These are phyloP conservation scores for Silurus glanis DNA, from an alignment of 2,113 vertebrate genomes.

Conservation along the genomic window DNA sequence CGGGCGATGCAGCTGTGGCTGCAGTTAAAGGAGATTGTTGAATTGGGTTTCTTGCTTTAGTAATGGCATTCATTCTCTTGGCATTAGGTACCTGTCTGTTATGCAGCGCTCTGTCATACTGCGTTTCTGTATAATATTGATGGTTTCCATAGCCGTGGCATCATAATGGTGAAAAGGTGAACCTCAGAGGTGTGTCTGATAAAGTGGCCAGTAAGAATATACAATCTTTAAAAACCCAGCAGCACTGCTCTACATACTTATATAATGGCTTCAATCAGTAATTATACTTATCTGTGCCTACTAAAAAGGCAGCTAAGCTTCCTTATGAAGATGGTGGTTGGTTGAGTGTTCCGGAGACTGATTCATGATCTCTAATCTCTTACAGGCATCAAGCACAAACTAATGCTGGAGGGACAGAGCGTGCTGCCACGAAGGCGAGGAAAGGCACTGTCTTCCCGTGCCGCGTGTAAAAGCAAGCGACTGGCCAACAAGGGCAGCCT, in stretches of 20 bases:
- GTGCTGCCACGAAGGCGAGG: constrained; percentile 77
- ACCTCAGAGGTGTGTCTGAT: neutral
- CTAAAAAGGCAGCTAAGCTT: neutral
- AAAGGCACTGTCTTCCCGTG: constrained; percentile 76
- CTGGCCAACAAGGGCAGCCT: constrained; percentile 77
- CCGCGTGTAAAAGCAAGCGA: constrained; percentile 80
- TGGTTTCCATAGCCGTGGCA: no score
- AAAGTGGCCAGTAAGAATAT: neutral
- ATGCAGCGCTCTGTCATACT: no score
- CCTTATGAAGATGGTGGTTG: neutral
- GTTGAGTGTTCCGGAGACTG: neutral
- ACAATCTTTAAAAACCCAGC: neutral
- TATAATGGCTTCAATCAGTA: neutral
- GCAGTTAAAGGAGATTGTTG: no score
- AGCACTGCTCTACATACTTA: neutral
- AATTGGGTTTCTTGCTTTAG: no score
- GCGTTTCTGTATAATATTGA: no score
- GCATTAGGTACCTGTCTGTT: no score
- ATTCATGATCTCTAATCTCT: neutral
- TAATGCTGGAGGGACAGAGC: constrained; percentile 86
- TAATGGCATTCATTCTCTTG: no score
- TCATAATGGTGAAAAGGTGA: neutral
- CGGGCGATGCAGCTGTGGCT: no score
- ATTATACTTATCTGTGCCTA: neutral
- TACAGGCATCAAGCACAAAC: constrained; percentile 92